These are phyloP conservation scores for Cygnus buccinator DNA, from an alignment of 2,113 vertebrate genomes.

Conservation along the genomic window DNA sequence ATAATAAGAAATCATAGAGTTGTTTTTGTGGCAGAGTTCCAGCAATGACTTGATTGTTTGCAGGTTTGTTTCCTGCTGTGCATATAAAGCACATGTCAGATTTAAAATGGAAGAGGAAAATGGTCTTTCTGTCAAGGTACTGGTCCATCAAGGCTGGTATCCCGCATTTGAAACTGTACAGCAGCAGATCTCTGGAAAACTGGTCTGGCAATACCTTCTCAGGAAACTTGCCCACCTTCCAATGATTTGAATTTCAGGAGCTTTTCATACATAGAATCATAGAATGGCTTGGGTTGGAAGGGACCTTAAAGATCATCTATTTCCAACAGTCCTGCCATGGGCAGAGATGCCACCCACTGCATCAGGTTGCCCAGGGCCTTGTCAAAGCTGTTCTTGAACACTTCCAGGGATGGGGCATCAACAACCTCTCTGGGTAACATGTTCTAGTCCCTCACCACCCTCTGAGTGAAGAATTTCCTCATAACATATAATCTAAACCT, in stretches of 20 bases:
- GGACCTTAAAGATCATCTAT: too few species aligned
- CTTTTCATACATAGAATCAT: background rate
- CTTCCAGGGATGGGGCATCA: too few species aligned
- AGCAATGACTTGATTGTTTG: background rate
- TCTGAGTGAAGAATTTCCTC: too few species aligned
- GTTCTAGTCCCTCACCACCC: too few species aligned
- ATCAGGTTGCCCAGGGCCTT: too few species aligned
- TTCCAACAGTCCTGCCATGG: too few species aligned
- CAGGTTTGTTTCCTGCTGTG: background rate
- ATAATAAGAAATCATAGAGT: background rate
- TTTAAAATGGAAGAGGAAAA: background rate
- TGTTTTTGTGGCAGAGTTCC: background rate
- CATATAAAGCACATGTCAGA: background rate
- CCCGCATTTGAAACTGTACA: background rate
- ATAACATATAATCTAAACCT: too few species aligned
- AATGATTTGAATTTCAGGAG: background rate
- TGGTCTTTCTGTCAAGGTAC: background rate
- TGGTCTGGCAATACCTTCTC: background rate
- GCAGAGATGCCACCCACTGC: too few species aligned
- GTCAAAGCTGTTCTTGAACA: too few species aligned
- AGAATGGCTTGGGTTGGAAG: too few species aligned
- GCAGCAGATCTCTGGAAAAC: background rate
- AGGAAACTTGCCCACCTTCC: background rate
- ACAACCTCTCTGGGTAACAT: too few species aligned
- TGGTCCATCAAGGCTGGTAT: background rate